Evolutionary conservation across 2,113 vertebrate genomes (phyloP), one percentile per base, ranked within the genome.

Genomic region (Progne subis): DNA sequence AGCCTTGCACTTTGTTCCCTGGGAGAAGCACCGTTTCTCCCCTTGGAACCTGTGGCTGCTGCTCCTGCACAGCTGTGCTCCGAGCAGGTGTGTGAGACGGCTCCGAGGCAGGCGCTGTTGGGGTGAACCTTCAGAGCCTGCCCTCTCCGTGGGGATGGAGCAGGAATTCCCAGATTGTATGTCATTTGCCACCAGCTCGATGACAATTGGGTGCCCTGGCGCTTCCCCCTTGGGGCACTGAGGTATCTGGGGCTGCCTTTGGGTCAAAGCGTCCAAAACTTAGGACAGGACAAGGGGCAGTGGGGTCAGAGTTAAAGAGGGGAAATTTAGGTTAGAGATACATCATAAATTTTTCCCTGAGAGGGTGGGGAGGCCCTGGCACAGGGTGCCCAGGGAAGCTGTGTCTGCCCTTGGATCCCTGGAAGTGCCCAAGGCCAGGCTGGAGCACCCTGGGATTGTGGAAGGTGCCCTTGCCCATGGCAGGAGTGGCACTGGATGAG

Each of bases 41-140:
- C 97, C 95, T 97, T 97, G 96, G 96, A 97, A 88, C 95, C 95
- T 63, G 52, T 94, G 69, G 44, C 88, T 55, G 93, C 86, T 84
- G 82, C 88, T 71, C 23, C 14, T 12, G 56, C 76, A 50, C 94
- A 97, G 95, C 96, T 96, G 95, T 78, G 53, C 86, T 90, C 72
- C 71, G 96, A 82, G 88, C 89, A 97, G 95, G 97, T 96, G 84
- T 94, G 93, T 26, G 79, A 83, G 69, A 31, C 2, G 3, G 46
- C 95, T 86, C 13, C 0, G 13, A 87, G 92, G 87, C 91, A 75
- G 32, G 26, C 6, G 9, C 14, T 23, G n/a, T 59, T 59, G 16
- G 53, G 57, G 11, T 64, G 78, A 95, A 28, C 43, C 53, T 1
- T 9, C 60, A 41, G 52, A 32, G 32, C 34, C 67, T 43, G 8